Evolutionary conservation across 2,797 vertebrate species (phyloP).

Genomic region (Crenuchus spilurus): DNA sequence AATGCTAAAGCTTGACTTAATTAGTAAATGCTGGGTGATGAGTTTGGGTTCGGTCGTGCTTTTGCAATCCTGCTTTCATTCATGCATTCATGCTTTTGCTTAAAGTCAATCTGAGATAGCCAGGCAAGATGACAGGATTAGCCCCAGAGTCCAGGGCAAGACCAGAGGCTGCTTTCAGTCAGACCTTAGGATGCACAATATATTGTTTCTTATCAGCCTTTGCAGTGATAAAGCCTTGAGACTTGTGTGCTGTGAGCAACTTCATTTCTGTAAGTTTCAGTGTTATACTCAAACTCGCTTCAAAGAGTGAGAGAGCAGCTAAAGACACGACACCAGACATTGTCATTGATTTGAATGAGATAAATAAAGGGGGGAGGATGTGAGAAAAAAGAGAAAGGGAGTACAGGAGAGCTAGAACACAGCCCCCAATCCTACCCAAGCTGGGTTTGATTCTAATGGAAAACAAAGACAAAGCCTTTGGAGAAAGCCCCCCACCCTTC

Average conservation of each 20-base stretch:
- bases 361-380: constrained; percentile 4
- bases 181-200: too few relatives aligned
- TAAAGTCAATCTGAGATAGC: background rate
- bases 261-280: too few relatives aligned
- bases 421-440: constrained; percentile 66
- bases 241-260: too few relatives aligned
- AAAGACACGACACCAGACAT: background rate
- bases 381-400: constrained; percentile 59
- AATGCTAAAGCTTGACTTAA: constrained; percentile 54
- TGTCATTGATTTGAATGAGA: background rate
- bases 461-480: constrained; percentile 70
- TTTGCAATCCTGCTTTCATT: background rate
- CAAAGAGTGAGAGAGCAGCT: background rate
- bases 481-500: constrained; percentile 60
- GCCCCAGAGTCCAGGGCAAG: constrained; percentile 62
- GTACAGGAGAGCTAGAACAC: constrained; percentile 65
- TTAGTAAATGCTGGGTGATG: constrained; percentile 71
- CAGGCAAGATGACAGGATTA: constrained; percentile 65
- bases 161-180: background rate
- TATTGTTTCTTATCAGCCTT: too few relatives aligned
- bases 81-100: constrained; percentile 19
- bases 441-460: constrained; percentile 70
- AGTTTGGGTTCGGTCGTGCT: constrained; percentile 34
- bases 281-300: too few relatives aligned
- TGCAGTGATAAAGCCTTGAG: too few relatives aligned